Base-by-base conservation (phyloP, 2,888 invertebrate species). In the Diaprepes abbreviatus region DNA sequence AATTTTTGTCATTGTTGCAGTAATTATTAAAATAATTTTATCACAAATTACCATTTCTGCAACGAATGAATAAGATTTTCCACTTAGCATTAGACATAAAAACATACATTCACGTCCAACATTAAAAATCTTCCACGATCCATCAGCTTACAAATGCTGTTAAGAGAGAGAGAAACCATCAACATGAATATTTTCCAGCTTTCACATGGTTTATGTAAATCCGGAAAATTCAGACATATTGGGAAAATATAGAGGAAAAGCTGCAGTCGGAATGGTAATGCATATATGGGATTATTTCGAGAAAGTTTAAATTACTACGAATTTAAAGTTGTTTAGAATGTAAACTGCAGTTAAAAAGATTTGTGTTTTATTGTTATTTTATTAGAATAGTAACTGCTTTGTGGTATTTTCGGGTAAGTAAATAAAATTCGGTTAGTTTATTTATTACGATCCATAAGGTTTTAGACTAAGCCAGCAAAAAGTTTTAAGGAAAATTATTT, bases 241-340 rank as follows among this genome's bases (percentile, higher is more conserved):
- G 54, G 17, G 50, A 58, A 63, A 69, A 64, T 69, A 69, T 64
- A 55, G 63, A 48, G 63, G 58, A 64, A 64, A 69, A 64, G 48
- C 64, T 50, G 45, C 38, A n/a, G 43, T 10, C 45, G 45, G 19
- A 66, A 48, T 43, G 62, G 38, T 59, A 35, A 50, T 50, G 63
- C 68, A 63, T 69, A 69, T 63, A 63, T 63, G 54, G 52, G 57
- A 69, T 57, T 63, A 69, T 66, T 59, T 66, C 12, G 38, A 33
- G 66, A 28, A 66, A 59, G 66, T 66, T 66, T 66, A 66, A 58
- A 66, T 66, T 66, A 59, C 66, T 38, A 31, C 40, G 66, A 57
- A 43, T 66, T 59, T 59, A 52, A 66, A 59, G 66, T 66, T 58
- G 66, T 58, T 66, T 66, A 66, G 58, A 59, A 40, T 17, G 35